A percentile compares a stretch with the other conserved stretches of the same genome.
Conservation (phyloP, 2,113 vertebrate species). For the Gila orcuttii region DNA sequence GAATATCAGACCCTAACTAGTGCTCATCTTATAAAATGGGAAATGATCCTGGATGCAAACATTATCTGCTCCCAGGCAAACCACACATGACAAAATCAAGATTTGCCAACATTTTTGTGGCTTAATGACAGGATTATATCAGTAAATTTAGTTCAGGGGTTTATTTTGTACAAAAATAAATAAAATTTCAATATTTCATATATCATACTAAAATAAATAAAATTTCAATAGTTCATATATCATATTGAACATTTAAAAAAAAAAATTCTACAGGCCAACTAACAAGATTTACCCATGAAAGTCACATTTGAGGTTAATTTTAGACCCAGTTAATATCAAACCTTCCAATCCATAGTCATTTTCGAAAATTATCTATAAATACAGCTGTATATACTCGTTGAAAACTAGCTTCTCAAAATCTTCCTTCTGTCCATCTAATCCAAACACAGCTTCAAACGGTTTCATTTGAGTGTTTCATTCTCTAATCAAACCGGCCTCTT, state of each 20-base stretch:
- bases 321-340: background rate
- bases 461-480: background rate
- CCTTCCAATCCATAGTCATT: background rate
- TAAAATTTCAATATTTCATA: too few relatives aligned
- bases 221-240: too few relatives aligned
- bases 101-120: background rate
- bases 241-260: background rate
- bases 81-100: background rate
- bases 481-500: background rate
- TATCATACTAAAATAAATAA: background rate
- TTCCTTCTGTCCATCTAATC: background rate
- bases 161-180: background rate
- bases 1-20: background rate
- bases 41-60: background rate
- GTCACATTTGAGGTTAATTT: background rate
- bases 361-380: background rate
- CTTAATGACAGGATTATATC: too few relatives aligned
- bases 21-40: background rate
- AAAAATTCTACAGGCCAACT: background rate
- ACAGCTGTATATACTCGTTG: background rate
- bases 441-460: background rate
- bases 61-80: background rate
- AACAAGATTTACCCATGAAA: background rate
- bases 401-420: background rate
- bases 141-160: background rate